Base-by-base conservation (phyloP, 2,888 invertebrate species). In the Mactromeris polynyma region DNA sequence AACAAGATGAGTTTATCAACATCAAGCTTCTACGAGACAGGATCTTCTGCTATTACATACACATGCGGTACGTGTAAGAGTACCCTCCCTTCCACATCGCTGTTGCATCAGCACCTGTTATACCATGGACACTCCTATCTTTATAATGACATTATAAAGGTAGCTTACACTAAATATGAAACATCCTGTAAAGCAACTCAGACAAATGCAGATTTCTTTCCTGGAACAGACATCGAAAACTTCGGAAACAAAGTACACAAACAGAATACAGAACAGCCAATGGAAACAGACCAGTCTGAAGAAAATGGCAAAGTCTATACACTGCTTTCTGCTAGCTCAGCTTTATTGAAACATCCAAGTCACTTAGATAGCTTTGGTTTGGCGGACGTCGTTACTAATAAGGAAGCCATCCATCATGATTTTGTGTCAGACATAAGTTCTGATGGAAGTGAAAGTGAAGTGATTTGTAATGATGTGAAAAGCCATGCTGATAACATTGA, bases 111-210 rank as follows among this genome's bases (percentile, higher is more conserved):
- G 33, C 84, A 84, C 21, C n/a, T 84, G 14, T 51, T 77, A 6
- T 33, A n/a, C 7, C 84, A 84, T 26, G 38, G 78, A 33, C 33
- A 38, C n/a, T 33, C 84, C 31, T 84, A 84, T 26, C 78, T 26
- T 54, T 84, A 73, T 78, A 77, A 84, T 78, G 46, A 51, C n/a
- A n/a, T 78, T 11, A 38, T 84, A 21, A 84, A 78, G 21, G 77
- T 84, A 51, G 84, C 84, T 19, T 78, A 78, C 54, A 77, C 84
- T 14, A 78, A 78, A 40, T 19, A 19, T n/a, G 38, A 84, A 17
- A 36, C 77, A 17, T 33, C 38, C 2, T 84, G 78, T 51, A 36
- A 73, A 54, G 51, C 78, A 6, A 84, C 84, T 0, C 84, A 84
- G 54, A 84, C 84, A 17, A 21, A 54, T 38, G 31, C 26, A 7